A percentile compares a stretch with the other conserved stretches of the same genome.
Conservation (phyloP, 2,888 invertebrate species). For the Pristionchus entomophagus region DNA sequence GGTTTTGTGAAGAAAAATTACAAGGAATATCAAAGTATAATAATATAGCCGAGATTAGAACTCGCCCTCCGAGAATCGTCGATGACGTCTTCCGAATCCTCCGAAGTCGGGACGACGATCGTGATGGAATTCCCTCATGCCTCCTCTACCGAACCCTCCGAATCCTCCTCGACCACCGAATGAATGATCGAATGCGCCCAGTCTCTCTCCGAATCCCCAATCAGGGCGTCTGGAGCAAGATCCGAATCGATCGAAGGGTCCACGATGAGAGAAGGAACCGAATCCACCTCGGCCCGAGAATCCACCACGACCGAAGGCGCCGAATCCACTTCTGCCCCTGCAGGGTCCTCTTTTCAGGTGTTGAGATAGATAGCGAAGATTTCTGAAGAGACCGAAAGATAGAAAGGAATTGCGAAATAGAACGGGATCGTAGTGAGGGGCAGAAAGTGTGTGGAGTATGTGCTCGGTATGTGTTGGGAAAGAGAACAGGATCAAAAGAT, state of each 20-base stretch:
- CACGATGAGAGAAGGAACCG: constrained; percentile 14
- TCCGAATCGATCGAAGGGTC: constrained; percentile 8
- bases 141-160: constrained; percentile 12
- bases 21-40: too few species aligned
- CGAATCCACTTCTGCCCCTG: background rate
- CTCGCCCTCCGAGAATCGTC: constrained; percentile 17
- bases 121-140: background rate
- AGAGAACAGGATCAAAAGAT: constrained; percentile 12
- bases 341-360: too few species aligned
- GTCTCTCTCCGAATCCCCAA: constrained; percentile 17
- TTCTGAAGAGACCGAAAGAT: constrained; percentile 12
- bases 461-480: constrained; percentile 8
- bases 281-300: constrained; percentile 23
- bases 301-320: constrained; percentile 24
- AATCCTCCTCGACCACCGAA: constrained; percentile 2
- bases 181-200: background rate
- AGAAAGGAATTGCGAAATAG: constrained; percentile 20
- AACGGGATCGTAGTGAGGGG: constrained; percentile 15
- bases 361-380: background rate
- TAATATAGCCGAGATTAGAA: background rate
- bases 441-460: constrained; percentile 3
- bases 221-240: constrained; percentile 8
- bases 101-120: constrained; percentile 15
- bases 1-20: too few species aligned
- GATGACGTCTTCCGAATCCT: constrained; percentile 33